Conservation (phyloP, 2,888 invertebrate species). For the Melieria picta region DNA sequence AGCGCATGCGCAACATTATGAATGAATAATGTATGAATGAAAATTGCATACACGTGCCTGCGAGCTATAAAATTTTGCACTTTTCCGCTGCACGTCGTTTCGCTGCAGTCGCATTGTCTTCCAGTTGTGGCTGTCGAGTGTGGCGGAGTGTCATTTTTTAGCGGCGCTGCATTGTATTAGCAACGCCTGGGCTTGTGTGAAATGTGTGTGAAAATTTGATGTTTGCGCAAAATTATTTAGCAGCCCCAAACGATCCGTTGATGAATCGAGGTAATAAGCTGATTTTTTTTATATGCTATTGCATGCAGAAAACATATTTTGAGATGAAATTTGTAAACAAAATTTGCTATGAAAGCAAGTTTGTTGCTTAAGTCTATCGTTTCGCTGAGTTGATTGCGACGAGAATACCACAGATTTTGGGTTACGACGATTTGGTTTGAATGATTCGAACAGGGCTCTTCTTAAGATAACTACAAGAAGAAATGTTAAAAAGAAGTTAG, state of each 20-base stretch:
- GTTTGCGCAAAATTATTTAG: constrained; percentile 27
- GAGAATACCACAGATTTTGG: not conserved
- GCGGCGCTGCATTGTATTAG: not conserved
- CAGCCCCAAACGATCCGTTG: constrained; percentile 4
- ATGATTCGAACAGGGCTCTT: constrained; percentile 5
- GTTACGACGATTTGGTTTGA: not conserved
- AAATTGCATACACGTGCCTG: constrained; percentile 62
- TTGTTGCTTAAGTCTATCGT: constrained; percentile 57
- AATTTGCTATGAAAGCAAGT: constrained; percentile 28
- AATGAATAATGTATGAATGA: constrained; percentile 62
- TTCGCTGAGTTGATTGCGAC: constrained; percentile 21
- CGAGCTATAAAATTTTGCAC: constrained; percentile 50
- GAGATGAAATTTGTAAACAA: no score
- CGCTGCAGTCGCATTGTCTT: not conserved
- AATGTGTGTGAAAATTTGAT: constrained; percentile 1
- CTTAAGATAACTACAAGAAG: not conserved
- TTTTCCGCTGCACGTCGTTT: constrained; percentile 7
- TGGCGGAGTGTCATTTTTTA: not conserved
- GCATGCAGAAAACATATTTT: not conserved
- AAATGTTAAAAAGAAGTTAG: not conserved
- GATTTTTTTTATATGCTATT: not conserved
- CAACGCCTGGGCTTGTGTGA: not conserved
- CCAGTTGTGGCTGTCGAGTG: constrained; percentile 2
- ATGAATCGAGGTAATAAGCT: not conserved
- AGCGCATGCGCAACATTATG: constrained; percentile 48